phyloP scores from a whole-genome alignment of 2,113 vertebrate species.

The Seriola aureovittata region DNA sequence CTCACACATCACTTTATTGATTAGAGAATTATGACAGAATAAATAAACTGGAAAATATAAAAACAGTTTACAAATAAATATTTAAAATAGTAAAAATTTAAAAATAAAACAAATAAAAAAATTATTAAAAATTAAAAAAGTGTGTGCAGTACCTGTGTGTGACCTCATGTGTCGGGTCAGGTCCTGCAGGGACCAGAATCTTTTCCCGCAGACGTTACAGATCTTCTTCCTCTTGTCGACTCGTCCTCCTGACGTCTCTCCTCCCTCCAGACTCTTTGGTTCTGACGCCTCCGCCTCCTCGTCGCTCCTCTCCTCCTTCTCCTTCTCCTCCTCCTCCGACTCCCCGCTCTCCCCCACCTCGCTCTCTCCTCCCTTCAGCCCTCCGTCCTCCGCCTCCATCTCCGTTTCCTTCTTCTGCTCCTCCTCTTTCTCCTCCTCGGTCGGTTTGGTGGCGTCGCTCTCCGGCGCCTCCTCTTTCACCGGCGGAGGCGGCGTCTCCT shows the following conservation, averaged over 20 bases:
- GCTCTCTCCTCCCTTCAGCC: conserved; percentile 63
- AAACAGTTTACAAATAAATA: too few species aligned
- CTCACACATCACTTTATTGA: too few species aligned
- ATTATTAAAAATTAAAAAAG: conserved; percentile 9
- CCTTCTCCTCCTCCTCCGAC: conserved; percentile 87
- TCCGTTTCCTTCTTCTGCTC: conserved; percentile 28
- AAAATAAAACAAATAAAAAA: too few species aligned
- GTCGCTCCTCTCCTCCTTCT: conserved; percentile 88
- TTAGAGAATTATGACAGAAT: too few species aligned
- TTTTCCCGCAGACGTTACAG: conserved; percentile 94
- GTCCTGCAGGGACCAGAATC: conserved; percentile 99
- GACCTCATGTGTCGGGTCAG: conserved; percentile 97
- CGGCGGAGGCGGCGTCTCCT: background rate
- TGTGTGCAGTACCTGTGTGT: conserved; percentile 92
- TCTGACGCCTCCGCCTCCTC: conserved; percentile 86
- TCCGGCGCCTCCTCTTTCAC: conserved; percentile 44
- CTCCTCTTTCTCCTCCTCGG: conserved; percentile 48
- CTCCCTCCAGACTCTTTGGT: conserved; percentile 87
- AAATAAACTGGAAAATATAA: too few species aligned
- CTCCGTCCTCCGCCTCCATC: conserved; percentile 65
- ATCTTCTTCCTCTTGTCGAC: conserved; percentile 99
- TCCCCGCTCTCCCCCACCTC: conserved; percentile 79
- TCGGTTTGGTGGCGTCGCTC: conserved; percentile 68
- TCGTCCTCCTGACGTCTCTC: conserved; percentile 78
- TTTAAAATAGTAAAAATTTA: too few species aligned